Base-by-base conservation (phyloP, 2,113 vertebrate species). In the Hyla sarda region DNA sequence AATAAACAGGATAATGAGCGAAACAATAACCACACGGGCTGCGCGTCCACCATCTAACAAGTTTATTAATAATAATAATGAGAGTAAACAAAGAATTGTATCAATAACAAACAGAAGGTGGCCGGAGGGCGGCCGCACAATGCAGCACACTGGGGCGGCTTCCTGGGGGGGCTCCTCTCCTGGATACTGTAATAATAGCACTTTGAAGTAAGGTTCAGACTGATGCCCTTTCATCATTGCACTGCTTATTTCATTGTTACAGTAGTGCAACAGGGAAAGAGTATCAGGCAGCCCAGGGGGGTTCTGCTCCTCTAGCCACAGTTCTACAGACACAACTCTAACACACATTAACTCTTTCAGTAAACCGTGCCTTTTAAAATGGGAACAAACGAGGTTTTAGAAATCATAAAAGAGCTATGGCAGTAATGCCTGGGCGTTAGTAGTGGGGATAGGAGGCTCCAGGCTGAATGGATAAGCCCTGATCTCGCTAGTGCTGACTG, bases 231-330 rank as follows among this genome's bases (percentile, higher is more conserved):
- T 97, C 96, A 96, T 96, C 96, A 96, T 97, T 97, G 96, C 96
- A 97, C 96, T 97, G 96, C 96, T 97, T 89, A 92, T 93, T 94
- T 88, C 89, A 92, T 91, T 92, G 90, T 92, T 92, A 96, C 96
- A 97, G 96, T 96, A 97, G 96, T 96, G 96, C 96, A 97, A 97
- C 96, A 97, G 94, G 94, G 96, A 97, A 96, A 97, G 96, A 97
- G 96, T 96, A 90, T 92, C 95, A 95, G 92, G 93, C 95, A 93
- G 91, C 88, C 92, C 88, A 88, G 90, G 88, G 86, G 65, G 67
- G 25, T 3, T 41, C 19, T 34, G 48, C 76, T 23, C 10, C 28
- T 17, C 48, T 23, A 30, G 37, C 34, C 25, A 56, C 48, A 34
- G 52, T 21, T 6, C 6, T 28, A 32, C 12, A 77, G 14, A 11